Conservation (phyloP, 2,797 vertebrate species). For the Bovichtus diacanthus region DNA sequence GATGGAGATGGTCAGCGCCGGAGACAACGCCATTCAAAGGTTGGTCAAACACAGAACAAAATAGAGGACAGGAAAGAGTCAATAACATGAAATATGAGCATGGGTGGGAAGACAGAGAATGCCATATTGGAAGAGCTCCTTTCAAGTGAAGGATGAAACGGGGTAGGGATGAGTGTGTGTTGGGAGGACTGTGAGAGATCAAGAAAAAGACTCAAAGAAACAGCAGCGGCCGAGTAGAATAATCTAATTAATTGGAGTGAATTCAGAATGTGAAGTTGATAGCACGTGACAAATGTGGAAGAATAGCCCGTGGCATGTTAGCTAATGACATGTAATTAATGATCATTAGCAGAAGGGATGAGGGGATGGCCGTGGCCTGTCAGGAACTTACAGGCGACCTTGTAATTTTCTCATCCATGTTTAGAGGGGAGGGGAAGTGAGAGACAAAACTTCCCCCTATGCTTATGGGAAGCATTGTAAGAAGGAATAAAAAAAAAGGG, state of each 20-base stretch:
- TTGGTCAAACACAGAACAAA: conserved; percentile 42
- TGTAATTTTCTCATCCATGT: conserved; percentile 58
- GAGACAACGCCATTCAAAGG: conserved; percentile 39
- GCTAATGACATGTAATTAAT: conserved; percentile 86
- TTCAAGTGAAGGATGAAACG: conserved; percentile 60
- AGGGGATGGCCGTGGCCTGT: conserved; percentile 61
- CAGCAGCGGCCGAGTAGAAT: conserved; percentile 60
- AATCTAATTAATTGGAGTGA: conserved; percentile 82
- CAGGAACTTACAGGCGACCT: conserved; percentile 67
- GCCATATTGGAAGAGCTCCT: conserved; percentile 31
- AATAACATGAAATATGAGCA: conserved; percentile 35
- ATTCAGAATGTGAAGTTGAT: conserved; percentile 78
- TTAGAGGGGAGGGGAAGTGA: neutral
- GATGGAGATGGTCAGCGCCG: conserved; percentile 47
- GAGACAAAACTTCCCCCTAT: neutral
- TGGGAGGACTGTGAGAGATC: conserved; percentile 45
- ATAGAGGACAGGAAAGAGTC: conserved; percentile 14
- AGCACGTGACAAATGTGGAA: conserved; percentile 83
- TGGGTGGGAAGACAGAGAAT: conserved; percentile 10
- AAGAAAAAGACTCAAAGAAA: conserved; percentile 67
- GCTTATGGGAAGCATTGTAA: conserved; percentile 10
- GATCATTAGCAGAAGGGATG: conserved; percentile 81
- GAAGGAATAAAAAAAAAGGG: conserved; percentile 20
- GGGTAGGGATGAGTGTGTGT: conserved; percentile 32
- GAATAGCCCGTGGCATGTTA: conserved; percentile 81